phyloP scores from a whole-genome alignment of 1,140 invertebrate species.

The Atta texana region DNA sequence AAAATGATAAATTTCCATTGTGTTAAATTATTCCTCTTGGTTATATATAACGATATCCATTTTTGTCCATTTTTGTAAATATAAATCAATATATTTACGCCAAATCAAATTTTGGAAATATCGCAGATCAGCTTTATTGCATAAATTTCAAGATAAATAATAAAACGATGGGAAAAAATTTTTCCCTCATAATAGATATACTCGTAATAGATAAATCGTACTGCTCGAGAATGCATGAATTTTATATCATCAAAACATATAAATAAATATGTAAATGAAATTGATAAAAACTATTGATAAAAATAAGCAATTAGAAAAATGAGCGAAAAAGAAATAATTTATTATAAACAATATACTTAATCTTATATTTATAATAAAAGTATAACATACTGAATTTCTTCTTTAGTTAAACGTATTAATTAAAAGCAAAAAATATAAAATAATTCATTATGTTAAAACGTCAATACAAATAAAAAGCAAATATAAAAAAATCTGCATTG shows the following conservation, averaged over 20 bases:
- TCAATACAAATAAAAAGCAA: not conserved
- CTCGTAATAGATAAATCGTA: conserved; percentile 23
- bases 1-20: not conserved
- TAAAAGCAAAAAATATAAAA: not conserved
- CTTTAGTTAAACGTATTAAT: conserved; percentile 22
- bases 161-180: not conserved
- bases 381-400: conserved; percentile 22
- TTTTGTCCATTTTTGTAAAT: not conserved
- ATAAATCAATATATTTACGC: not conserved
- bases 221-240: conserved; percentile 62
- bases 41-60: not conserved
- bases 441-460: not conserved
- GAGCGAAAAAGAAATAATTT: not conserved
- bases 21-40: not conserved
- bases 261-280: not conserved
- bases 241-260: not conserved
- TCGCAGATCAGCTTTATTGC: conserved; percentile 16
- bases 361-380: conserved; percentile 9
- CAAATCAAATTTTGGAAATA: conserved; percentile 10
- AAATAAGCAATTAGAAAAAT: not conserved
- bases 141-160: not conserved
- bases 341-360: not conserved
- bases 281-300: not conserved
- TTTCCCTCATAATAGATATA: not conserved
- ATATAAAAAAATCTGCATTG: not conserved